Evolutionary conservation across 2,797 vertebrate species (phyloP).

Genomic region (Enteromius trimaculatus): DNA sequence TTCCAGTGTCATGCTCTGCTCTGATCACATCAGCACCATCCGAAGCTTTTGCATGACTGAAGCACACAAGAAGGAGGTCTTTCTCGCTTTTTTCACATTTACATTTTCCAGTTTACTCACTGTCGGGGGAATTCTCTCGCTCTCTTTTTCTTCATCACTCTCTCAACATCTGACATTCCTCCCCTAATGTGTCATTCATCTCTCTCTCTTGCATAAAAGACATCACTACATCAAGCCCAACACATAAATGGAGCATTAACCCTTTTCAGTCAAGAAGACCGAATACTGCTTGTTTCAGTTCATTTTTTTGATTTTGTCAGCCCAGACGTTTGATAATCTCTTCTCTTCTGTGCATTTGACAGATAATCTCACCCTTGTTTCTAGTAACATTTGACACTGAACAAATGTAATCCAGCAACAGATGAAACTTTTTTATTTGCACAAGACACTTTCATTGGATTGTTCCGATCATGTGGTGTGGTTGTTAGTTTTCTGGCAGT

Average conservation of each 20-base stretch:
- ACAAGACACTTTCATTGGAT: neutral
- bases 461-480: neutral
- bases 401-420: constrained; percentile 10
- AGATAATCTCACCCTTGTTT: neutral
- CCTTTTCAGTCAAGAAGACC: constrained; percentile 16
- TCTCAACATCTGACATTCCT: constrained; percentile 26
- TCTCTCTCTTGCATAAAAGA: constrained; percentile 32
- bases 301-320: neutral
- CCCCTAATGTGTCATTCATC: constrained; percentile 35
- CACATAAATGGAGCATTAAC: constrained; percentile 31
- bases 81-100: constrained; percentile 20
- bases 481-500: neutral
- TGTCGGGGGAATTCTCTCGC: constrained; percentile 1
- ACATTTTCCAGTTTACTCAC: neutral
- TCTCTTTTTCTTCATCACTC: neutral
- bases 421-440: neutral
- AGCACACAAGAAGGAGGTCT: neutral
- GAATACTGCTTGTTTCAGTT: neutral
- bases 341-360: neutral
- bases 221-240: constrained; percentile 39
- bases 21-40: constrained; percentile 13
- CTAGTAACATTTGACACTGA: neutral
- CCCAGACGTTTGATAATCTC: constrained; percentile 2
- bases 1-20: neutral
- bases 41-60: neutral